Conservation (phyloP, 2,888 invertebrate genomes). For the Lamproptera curius region DNA sequence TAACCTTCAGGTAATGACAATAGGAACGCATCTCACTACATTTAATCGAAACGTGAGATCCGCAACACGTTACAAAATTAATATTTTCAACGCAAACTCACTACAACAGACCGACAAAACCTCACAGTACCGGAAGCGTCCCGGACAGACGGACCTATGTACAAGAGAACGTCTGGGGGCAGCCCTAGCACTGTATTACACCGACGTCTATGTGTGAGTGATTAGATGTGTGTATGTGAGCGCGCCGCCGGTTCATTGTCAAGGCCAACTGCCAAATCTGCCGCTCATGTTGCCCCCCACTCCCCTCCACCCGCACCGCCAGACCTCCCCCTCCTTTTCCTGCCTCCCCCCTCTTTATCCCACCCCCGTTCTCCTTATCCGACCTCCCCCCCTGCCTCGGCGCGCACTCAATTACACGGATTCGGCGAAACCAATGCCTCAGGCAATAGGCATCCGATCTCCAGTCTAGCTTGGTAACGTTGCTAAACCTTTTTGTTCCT, state of each 20-base stretch:
- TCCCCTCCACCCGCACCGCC: constrained; percentile 54
- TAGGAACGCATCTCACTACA: no score
- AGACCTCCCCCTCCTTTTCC: constrained; percentile 60
- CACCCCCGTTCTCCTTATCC: no score
- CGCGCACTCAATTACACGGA: constrained; percentile 54
- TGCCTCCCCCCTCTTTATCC: constrained; percentile 39
- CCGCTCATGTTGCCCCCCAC: constrained; percentile 55
- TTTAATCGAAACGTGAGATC: no score
- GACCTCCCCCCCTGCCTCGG: constrained; percentile 43
- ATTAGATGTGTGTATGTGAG: constrained; percentile 62
- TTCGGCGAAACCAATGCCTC: constrained; percentile 51
- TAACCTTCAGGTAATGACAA: no score
- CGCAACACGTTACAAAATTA: no score
- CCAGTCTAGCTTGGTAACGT: no score
- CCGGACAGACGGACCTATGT: constrained; percentile 9
- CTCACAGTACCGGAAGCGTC: constrained; percentile 14
- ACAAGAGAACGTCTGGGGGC: constrained; percentile 24
- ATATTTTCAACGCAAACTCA: no score
- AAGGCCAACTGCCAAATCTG: constrained; percentile 77
- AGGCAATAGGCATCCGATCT: constrained; percentile 28
- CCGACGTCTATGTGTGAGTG: constrained; percentile 55
- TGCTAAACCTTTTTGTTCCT: no score
- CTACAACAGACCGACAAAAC: no score
- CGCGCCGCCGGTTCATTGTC: constrained; percentile 74
- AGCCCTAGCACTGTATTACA: constrained; percentile 68